These are phyloP conservation scores for Centropus bengalensis DNA, from an alignment of 2,113 vertebrate genomes.

Conservation along the genomic window DNA sequence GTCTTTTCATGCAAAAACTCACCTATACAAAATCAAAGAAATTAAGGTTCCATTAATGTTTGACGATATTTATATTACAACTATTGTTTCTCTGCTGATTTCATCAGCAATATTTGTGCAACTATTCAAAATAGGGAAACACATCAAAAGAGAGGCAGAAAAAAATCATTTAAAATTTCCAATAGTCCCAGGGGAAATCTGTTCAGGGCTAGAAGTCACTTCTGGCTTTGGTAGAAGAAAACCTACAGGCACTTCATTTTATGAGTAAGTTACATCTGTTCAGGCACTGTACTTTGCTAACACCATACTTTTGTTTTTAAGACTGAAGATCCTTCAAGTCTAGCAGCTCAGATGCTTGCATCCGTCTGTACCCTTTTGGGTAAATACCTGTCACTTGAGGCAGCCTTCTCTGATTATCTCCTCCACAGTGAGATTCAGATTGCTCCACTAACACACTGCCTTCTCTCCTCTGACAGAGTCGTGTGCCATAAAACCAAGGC, in stretches of 20 bases:
- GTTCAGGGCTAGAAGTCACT: constrained; percentile 58
- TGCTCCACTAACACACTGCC: background rate
- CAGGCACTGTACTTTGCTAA: constrained; percentile 58
- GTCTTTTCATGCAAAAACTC: background rate
- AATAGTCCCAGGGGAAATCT: background rate
- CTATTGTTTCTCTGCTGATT: background rate
- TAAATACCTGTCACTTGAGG: constrained; percentile 58
- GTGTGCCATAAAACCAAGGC: background rate
- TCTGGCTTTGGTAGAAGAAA: constrained; percentile 51
- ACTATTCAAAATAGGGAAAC: background rate
- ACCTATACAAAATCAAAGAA: background rate
- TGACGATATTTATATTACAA: background rate
- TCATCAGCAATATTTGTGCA: background rate
- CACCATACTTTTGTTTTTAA: constrained; percentile 67
- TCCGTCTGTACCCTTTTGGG: constrained; percentile 49
- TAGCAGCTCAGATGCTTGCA: constrained; percentile 71
- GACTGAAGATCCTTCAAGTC: constrained; percentile 60
- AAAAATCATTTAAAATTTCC: background rate
- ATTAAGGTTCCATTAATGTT: background rate
- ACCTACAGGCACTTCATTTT: constrained; percentile 47
- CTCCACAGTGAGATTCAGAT: background rate
- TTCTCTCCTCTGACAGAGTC: background rate
- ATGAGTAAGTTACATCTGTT: constrained; percentile 62
- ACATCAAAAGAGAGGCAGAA: background rate
- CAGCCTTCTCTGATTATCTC: background rate